Evolutionary conservation across 1,140 invertebrate genomes (phyloP), one percentile per base, ranked within the genome.

Genomic region (Pseudomyrmex pallidus): DNA sequence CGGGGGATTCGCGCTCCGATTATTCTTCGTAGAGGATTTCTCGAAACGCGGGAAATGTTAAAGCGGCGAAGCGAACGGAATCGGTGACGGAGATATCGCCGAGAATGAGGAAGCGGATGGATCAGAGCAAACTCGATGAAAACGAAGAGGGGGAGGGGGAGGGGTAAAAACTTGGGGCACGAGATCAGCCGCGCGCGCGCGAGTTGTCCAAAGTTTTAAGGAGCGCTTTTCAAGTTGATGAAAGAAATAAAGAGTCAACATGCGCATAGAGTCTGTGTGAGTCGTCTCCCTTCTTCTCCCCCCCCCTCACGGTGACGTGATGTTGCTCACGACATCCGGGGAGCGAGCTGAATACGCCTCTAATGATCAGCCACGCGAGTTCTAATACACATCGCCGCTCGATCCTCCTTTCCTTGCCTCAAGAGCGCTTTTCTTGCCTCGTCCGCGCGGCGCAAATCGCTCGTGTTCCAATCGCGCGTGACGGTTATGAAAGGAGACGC

Each of bases 281-380:
- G 44, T 72, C 22, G 10, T 2, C n/a, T n/a, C n/a, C 17, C n/a
- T 20, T 50, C 52, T 20, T 74, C 59, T 10, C 3, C 35, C 61
- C 59, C 3, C 3, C 35, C 61, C 3, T 17, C 15, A 17, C 35
- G 20, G 25, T n/a, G 5, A 52, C 25, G 25, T 70, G 22, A 56
- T n/a, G 35, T 20, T 48, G 52, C 20, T 25, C 20, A 48, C 20
- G 20, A 15, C 8, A 52, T 20, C 59, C 15, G 12, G n/a, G 17
- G 57, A 82, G 13, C 61, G 25, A 35, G 25, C 59, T 82, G 86
- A 87, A 87, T 87, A 56, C 78, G 50, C 2, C 52, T 74, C 83
- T 87, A 87, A 87, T 82, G 84, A 87, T 78, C 74, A 62, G 25
- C 62, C 8, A 20, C 67, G 83, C 25, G 77, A 82, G 76, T 82